Conservation (phyloP, 2,888 invertebrate genomes). For the Meta bourneti region DNA sequence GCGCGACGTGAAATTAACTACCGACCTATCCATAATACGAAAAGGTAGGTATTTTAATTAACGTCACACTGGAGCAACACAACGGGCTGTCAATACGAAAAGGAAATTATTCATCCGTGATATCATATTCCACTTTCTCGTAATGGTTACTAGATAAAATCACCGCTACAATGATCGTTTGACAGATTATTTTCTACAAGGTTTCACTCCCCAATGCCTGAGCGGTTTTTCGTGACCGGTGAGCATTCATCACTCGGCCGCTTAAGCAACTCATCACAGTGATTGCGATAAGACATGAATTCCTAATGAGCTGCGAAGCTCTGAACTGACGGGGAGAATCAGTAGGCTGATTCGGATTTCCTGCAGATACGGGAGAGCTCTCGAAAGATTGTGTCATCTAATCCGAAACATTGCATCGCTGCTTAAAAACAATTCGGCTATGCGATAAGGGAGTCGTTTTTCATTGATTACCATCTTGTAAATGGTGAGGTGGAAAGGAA, state of each 20-base stretch:
- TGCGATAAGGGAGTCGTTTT: no score
- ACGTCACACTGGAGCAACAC: no score
- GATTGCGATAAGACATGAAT: slow-evolving; percentile 34
- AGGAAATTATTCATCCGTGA: neutral
- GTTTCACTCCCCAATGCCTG: neutral
- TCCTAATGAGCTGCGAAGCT: neutral
- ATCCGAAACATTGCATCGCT: no score
- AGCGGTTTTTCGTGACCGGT: slow-evolving; percentile 33
- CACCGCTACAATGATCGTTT: neutral
- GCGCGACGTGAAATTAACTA: no score
- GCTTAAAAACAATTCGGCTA: no score
- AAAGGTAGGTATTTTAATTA: no score
- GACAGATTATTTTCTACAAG: neutral
- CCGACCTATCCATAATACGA: no score
- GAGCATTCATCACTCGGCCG: slow-evolving; percentile 17
- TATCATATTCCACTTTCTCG: neutral
- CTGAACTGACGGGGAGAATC: neutral
- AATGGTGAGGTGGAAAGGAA: no score
- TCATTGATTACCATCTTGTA: no score
- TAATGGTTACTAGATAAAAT: neutral
- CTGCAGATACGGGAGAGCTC: neutral
- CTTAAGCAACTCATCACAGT: slow-evolving; percentile 19
- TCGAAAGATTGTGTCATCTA: neutral
- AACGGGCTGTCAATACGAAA: no score
- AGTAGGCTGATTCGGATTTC: neutral